Evolutionary conservation across 2,888 invertebrate species (phyloP).

Genomic region (Gisinianus flammeolus): DNA sequence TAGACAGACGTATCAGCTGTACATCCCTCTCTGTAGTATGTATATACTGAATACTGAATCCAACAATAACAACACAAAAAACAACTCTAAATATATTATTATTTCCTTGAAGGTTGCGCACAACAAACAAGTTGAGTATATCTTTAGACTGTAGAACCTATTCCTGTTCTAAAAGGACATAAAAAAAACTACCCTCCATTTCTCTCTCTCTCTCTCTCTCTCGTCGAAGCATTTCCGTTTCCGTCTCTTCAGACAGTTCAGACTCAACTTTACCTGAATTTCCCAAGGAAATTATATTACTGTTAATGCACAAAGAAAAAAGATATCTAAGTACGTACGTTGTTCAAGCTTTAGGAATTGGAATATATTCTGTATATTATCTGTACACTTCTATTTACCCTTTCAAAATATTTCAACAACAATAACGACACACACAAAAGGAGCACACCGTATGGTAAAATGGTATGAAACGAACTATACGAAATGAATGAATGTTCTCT

Average conservation of each 20-base stretch:
- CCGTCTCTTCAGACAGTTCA: constrained; percentile 19
- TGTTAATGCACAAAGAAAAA: constrained; percentile 21
- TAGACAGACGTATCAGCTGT: neutral
- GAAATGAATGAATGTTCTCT: neutral
- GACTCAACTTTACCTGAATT: constrained; percentile 30
- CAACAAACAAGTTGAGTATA: constrained; percentile 14
- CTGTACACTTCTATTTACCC: too few relatives aligned
- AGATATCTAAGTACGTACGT: neutral
- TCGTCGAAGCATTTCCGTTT: constrained; percentile 34
- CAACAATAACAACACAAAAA: neutral
- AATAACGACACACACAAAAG: neutral
- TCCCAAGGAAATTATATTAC: constrained; percentile 37
- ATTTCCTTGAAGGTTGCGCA: constrained; percentile 34
- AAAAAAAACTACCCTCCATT: constrained; percentile 7
- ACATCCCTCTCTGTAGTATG: neutral
- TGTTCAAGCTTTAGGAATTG: neutral
- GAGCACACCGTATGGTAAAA: neutral
- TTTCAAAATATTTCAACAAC: neutral
- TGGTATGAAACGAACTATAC: neutral
- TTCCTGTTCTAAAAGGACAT: neutral
- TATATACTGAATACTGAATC: neutral
- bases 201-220: too few relatives aligned
- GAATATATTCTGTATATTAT: too few relatives aligned
- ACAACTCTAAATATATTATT: constrained; percentile 31
- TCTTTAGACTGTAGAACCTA: neutral